Conservation (phyloP, 2,797 vertebrate genomes). For the Amphiprion clarkii region DNA sequence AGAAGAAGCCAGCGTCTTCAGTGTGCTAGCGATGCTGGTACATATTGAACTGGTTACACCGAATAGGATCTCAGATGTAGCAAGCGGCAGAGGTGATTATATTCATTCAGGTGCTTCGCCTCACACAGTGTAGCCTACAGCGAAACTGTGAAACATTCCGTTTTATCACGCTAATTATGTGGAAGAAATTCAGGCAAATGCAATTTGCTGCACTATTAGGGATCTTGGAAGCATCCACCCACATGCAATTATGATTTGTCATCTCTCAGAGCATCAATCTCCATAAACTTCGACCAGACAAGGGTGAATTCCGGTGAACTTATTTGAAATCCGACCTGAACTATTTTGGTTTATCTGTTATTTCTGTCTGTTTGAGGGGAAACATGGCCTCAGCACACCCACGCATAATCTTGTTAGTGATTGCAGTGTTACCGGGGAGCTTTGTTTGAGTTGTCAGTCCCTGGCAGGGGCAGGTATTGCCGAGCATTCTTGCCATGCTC, state of each 20-base stretch:
- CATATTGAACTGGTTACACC: slow-evolving; percentile 70
- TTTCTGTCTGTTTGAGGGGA: slow-evolving; percentile 33
- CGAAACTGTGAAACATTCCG: slow-evolving; percentile 45
- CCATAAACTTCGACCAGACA: slow-evolving; percentile 37
- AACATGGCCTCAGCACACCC: slow-evolving; percentile 48
- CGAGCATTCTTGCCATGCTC: slow-evolving; percentile 58
- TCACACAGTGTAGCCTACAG: slow-evolving; percentile 63
- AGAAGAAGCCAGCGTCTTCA: slow-evolving; percentile 48
- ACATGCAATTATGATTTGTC: slow-evolving; percentile 61
- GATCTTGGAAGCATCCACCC: slow-evolving; percentile 47
- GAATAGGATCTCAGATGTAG: slow-evolving; percentile 72
- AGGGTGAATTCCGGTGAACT: slow-evolving; percentile 31
- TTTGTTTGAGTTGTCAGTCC: slow-evolving; percentile 68
- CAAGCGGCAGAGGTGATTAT: slow-evolving; percentile 59
- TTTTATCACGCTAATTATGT: slow-evolving; percentile 62
- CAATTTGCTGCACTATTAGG: slow-evolving; percentile 64
- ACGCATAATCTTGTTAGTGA: slow-evolving; percentile 62
- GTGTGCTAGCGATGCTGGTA: slow-evolving; percentile 67
- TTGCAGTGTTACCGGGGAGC: slow-evolving; percentile 49
- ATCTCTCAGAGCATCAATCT: slow-evolving; percentile 40
- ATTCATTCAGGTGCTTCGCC: slow-evolving; percentile 65
- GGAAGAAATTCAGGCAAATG: slow-evolving; percentile 64
- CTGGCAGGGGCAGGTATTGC: slow-evolving; percentile 63
- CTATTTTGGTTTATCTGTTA: slow-evolving; percentile 20
- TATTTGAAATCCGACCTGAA: slow-evolving; percentile 30